These are phyloP conservation scores for Keiferia lycopersicella DNA, from an alignment of 2,888 invertebrate species.

Conservation along the genomic window DNA sequence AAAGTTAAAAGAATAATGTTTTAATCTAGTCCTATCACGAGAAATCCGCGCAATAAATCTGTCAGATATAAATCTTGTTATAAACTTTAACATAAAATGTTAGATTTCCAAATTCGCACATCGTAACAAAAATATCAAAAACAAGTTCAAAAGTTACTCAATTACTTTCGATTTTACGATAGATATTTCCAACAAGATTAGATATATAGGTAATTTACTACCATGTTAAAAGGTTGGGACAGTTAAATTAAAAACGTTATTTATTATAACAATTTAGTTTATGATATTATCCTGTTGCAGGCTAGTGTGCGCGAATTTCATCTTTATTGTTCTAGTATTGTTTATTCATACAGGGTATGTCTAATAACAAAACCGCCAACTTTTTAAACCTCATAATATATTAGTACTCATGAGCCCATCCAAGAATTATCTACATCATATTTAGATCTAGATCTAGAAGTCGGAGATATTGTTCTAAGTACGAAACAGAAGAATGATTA, in stretches of 20 bases:
- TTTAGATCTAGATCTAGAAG: no score
- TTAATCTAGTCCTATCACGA: no score
- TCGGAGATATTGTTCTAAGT: no score
- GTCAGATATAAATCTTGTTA: no score
- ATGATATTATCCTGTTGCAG: slow-evolving; percentile 6
- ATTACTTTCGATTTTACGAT: slow-evolving; percentile 6
- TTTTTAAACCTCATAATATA: no score
- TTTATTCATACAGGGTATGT: neutral
- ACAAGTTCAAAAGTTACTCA: neutral
- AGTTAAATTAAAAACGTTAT: neutral
- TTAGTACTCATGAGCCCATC: no score
- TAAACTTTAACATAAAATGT: slow-evolving; percentile 17
- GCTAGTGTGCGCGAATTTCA: neutral
- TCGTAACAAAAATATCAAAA: neutral
- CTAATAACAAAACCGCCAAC: neutral
- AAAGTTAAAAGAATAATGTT: no score
- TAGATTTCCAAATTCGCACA: neutral
- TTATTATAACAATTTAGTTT: slow-evolving; percentile 3
- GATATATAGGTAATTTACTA: neutral
- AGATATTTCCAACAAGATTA: neutral
- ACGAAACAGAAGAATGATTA: no score
- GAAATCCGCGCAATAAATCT: no score
- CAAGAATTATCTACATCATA: no score
- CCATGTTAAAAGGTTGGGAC: neutral
- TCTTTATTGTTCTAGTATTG: neutral